phyloP scores from a whole-genome alignment of 1,140 invertebrate genomes.

The Drosophila sp. region DNA sequence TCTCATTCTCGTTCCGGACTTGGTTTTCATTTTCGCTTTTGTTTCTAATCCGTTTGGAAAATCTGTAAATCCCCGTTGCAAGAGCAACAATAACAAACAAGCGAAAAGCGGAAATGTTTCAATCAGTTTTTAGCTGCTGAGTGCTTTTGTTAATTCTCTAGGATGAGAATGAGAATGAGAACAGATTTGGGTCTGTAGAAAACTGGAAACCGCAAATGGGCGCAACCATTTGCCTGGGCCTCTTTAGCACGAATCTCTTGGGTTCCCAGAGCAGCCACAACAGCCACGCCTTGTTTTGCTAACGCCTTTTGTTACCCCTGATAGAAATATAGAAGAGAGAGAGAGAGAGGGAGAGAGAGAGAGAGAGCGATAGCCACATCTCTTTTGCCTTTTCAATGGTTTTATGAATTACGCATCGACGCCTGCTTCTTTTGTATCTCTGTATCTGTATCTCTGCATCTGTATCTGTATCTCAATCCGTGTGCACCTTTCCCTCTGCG shows the following conservation, averaged over 20 bases:
- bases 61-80: slow-evolving; percentile 72
- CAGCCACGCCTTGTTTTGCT: slow-evolving; percentile 55
- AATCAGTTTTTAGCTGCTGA: slow-evolving; percentile 66
- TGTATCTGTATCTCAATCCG: slow-evolving; percentile 26
- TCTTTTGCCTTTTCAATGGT: slow-evolving; percentile 72
- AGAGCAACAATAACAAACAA: slow-evolving; percentile 69
- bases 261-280: slow-evolving; percentile 55
- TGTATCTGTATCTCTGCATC: slow-evolving; percentile 26
- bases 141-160: slow-evolving; percentile 75
- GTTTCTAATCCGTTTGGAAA: slow-evolving; percentile 72
- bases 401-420: slow-evolving; percentile 81
- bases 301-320: slow-evolving; percentile 42
- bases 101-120: slow-evolving; percentile 72
- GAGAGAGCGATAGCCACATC: slow-evolving; percentile 1
- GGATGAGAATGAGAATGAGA: slow-evolving; percentile 2
- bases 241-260: slow-evolving; percentile 59
- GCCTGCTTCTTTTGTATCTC: slow-evolving; percentile 41
- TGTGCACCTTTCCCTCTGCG: background rate
- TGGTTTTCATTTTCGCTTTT: slow-evolving; percentile 40
- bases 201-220: slow-evolving; percentile 39
- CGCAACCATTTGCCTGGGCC: slow-evolving; percentile 43
- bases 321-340: slow-evolving; percentile 37
- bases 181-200: slow-evolving; percentile 15
- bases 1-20: slow-evolving; percentile 33
- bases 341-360: background rate